Conservation (phyloP, 1,140 invertebrate species). For the Adelges cooleyi region DNA sequence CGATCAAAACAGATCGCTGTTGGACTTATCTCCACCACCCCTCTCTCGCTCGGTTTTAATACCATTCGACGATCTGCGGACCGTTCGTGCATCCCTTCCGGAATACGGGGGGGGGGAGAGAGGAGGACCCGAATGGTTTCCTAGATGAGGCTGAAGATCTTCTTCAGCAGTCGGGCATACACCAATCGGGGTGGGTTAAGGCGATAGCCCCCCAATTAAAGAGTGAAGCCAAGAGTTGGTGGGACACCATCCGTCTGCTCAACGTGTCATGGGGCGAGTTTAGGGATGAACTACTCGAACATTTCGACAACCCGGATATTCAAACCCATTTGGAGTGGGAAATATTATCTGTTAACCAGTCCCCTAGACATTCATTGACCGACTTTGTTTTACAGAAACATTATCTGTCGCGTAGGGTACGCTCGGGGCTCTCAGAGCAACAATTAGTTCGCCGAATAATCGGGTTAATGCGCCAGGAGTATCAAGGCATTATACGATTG, state of each 20-base stretch:
- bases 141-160: neutral
- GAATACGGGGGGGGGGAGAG: neutral
- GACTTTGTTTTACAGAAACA: neutral
- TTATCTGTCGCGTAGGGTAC: neutral
- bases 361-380: neutral
- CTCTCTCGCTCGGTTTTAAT: neutral
- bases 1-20: too few relatives aligned
- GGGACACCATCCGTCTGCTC: neutral
- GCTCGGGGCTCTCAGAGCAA: neutral
- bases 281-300: neutral
- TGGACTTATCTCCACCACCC: too few relatives aligned
- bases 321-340: neutral
- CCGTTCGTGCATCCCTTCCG: neutral
- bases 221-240: neutral
- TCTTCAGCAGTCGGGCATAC: neutral
- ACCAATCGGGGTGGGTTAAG: neutral
- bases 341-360: neutral
- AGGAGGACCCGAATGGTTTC: neutral
- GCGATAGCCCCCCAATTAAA: neutral
- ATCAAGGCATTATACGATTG: too few relatives aligned
- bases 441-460: neutral
- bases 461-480: neutral
- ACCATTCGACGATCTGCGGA: neutral
- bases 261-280: neutral
- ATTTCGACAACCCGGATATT: neutral